Evolutionary conservation across 1,140 invertebrate species (phyloP).

Genomic region (Neodiprion lecontei): DNA sequence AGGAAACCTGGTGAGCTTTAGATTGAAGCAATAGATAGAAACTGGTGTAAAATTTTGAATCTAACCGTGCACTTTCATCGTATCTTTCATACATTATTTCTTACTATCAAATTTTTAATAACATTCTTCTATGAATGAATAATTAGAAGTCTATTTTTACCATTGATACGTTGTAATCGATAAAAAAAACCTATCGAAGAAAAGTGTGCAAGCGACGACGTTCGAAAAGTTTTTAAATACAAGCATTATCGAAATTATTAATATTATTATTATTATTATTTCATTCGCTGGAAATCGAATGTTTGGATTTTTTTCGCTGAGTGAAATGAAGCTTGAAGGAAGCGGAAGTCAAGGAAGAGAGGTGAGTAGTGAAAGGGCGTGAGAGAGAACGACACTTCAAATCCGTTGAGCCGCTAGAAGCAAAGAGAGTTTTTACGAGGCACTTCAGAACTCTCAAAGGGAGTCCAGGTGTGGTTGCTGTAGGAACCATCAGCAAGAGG

Average conservation of each 20-base stretch:
- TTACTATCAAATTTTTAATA: too few species aligned
- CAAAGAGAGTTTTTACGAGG: slow-evolving; percentile 37
- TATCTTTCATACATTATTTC: too few species aligned
- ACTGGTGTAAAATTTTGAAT: too few species aligned
- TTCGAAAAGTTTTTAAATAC: too few species aligned
- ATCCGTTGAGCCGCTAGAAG: slow-evolving; percentile 36
- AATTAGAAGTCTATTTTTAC: too few species aligned
- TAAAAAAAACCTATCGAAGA: too few species aligned
- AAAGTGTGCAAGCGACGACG: too few species aligned
- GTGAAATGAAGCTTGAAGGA: slow-evolving; percentile 1
- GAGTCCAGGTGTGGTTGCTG: slow-evolving; percentile 43
- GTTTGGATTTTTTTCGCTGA: neutral
- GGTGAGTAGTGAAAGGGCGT: neutral
- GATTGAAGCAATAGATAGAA: too few species aligned
- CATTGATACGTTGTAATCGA: too few species aligned
- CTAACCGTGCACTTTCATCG: too few species aligned
- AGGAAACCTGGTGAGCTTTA: too few species aligned
- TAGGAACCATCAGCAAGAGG: neutral
- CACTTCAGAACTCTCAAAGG: slow-evolving; percentile 32
- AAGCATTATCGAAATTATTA: neutral
- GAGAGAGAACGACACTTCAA: neutral
- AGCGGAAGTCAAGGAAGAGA: slow-evolving; percentile 2
- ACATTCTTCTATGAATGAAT: too few species aligned
- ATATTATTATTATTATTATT: neutral
- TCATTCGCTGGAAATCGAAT: neutral